Evolutionary conservation across 1,140 invertebrate species (phyloP), one percentile per base, ranked within the genome.

Genomic region (Ips typographus): DNA sequence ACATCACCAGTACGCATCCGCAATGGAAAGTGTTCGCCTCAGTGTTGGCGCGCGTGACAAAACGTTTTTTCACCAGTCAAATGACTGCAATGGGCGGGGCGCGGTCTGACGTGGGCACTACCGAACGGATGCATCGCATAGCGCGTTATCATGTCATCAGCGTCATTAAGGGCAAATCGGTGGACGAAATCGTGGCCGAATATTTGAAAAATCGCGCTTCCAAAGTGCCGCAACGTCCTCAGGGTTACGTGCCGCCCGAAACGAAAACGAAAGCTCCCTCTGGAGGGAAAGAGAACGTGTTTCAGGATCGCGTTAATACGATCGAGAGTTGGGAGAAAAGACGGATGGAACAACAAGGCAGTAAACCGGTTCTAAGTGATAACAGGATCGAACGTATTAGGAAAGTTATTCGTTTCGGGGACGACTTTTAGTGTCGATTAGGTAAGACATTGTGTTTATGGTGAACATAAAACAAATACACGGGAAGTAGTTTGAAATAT

Each of bases 11-110:
- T 81, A 83, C 78, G 2, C 86, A 89, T 75, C 82, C 86, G 0
- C 79, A 85, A n/a, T 90, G 89, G 79, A 85, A 87, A 58, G 82
- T 86, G 61, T 88, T 85, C 72, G 87, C 87, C 4, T 81, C 84
- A 0, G 75, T 81, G 1, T 75, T 90, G 36, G 86, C 85, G 1
- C 81, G 84, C 2, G 80, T 87, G 7, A 84, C 82, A 1, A 75
- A 82, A 2, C 77, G 77, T 2, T 77, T 85, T 7, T 75, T 82
- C 1, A 77, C 83, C 36, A 60, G 82, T 80, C 51, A 67, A 57
- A 59, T 64, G 39, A 22, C 42, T 1, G 62, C 51, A 36, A 62
- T 42, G 4, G 59, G 80, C 1, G 52, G 80, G 80, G 80, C 83
- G 1, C 75, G 79, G 22, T 80, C 80, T 59, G 81, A 83, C 55